These are phyloP conservation scores for Phalacrocorax carbo DNA, from an alignment of 2,113 vertebrate species.

Conservation along the genomic window DNA sequence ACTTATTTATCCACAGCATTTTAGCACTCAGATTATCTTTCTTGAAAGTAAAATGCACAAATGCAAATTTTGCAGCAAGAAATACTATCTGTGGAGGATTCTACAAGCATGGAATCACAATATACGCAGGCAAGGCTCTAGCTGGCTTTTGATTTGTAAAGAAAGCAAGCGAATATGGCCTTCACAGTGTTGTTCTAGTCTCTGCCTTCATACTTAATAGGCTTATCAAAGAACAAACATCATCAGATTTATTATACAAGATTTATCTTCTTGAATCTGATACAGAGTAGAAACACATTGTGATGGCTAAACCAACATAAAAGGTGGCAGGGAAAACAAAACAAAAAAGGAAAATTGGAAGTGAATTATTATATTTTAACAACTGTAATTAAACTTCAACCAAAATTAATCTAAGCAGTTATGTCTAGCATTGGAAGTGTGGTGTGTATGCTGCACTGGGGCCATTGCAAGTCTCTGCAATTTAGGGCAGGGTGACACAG, in stretches of 20 bases:
- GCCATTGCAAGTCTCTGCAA: not conserved
- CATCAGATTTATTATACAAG: not conserved
- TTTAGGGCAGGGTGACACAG: not conserved
- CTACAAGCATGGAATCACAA: not conserved
- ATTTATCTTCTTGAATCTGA: not conserved
- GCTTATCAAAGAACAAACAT: not conserved
- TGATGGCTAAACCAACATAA: not conserved
- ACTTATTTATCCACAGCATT: not conserved
- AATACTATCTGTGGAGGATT: not conserved
- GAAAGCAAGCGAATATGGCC: not conserved
- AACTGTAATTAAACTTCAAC: not conserved
- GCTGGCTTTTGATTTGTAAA: not conserved
- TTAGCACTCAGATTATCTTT: not conserved
- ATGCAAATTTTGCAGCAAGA: not conserved
- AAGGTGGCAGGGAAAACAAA: not conserved
- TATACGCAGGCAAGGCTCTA: not conserved
- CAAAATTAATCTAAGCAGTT: not conserved
- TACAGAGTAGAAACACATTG: not conserved
- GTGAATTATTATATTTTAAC: not conserved
- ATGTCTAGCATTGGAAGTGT: not conserved
- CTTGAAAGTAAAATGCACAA: not conserved
- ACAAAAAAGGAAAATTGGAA: not conserved
- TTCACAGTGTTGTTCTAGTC: not conserved
- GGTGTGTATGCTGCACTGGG: no score
- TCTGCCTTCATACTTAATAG: not conserved